Conservation (phyloP, 2,888 invertebrate genomes). For the Hylaea fasciaria region DNA sequence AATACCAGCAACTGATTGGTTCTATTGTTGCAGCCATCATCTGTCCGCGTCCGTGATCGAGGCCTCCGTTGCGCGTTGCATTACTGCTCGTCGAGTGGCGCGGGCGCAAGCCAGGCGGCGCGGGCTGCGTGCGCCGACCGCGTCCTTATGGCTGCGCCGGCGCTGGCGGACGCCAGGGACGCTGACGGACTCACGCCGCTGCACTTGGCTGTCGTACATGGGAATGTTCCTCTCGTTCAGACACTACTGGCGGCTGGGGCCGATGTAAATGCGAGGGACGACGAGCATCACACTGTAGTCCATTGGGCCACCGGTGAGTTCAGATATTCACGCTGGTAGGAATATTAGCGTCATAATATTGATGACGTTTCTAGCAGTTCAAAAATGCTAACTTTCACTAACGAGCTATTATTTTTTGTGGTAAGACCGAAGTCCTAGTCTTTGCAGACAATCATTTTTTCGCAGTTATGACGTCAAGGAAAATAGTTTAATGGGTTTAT, state of each 20-base stretch:
- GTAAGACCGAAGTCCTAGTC: too few species aligned
- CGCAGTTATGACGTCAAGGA: too few species aligned
- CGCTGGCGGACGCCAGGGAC: slow-evolving; percentile 92
- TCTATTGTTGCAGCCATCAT: slow-evolving; percentile 60
- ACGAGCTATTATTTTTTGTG: too few species aligned
- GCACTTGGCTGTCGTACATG: slow-evolving; percentile 97
- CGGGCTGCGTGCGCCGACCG: slow-evolving; percentile 95
- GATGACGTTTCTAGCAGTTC: too few species aligned
- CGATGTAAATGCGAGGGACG: slow-evolving; percentile 95
- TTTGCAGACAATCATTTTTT: too few species aligned
- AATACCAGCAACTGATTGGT: too few species aligned
- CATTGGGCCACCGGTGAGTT: slow-evolving; percentile 98
- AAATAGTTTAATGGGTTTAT: too few species aligned
- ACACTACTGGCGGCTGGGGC: slow-evolving; percentile 95
- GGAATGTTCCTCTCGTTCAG: slow-evolving; percentile 93
- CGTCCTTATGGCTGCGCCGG: slow-evolving; percentile 94
- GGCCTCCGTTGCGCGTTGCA: slow-evolving; percentile 95
- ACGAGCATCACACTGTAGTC: slow-evolving; percentile 97
- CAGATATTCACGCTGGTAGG: background rate
- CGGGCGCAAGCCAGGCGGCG: slow-evolving; percentile 87
- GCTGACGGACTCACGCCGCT: slow-evolving; percentile 98
- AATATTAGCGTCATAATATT: too few species aligned
- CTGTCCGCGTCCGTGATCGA: slow-evolving; percentile 90
- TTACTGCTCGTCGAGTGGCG: slow-evolving; percentile 94
- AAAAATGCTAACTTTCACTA: too few species aligned